Percentiles rank a stretch among this genome's conserved stretches.
Evolutionary conservation across 2,797 vertebrate species (phyloP).

Genomic region (Cichlasoma orientale): DNA sequence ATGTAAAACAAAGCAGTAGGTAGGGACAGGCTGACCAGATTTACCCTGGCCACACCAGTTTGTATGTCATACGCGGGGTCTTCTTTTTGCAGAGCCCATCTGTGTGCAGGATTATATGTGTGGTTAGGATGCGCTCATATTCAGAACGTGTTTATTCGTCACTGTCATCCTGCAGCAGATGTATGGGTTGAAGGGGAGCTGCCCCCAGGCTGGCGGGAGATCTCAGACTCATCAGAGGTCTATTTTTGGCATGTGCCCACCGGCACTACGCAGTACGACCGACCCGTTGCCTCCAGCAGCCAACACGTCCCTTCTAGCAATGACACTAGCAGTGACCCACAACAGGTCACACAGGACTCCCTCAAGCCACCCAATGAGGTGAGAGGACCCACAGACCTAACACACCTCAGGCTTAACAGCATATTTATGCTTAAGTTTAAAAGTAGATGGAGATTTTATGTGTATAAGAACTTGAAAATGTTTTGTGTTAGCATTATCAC

Average conservation of each 20-base stretch:
- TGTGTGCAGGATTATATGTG: background rate
- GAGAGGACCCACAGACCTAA: conserved; percentile 50
- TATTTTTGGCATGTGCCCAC: conserved; percentile 97
- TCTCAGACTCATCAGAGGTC: conserved; percentile 89
- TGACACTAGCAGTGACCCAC: conserved; percentile 64
- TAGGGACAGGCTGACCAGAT: conserved; percentile 70
- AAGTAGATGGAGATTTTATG: background rate
- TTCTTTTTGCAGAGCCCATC: background rate
- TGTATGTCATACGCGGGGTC: background rate
- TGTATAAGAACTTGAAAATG: background rate
- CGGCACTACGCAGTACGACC: conserved; percentile 92
- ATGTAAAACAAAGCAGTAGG: conserved; percentile 21
- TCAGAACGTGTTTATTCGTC: conserved; percentile 22
- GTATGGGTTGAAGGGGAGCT: conserved; percentile 91
- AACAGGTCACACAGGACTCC: conserved; percentile 68
- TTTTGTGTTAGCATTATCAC: background rate
- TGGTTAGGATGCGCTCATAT: background rate
- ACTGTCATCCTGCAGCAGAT: conserved; percentile 79
- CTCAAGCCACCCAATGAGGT: conserved; percentile 84
- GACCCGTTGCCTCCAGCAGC: conserved; percentile 79
- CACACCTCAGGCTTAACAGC: conserved; percentile 24
- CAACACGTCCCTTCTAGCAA: conserved; percentile 33
- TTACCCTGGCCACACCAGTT: conserved; percentile 44
- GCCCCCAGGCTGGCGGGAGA: conserved; percentile 94
- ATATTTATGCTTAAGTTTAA: background rate